Conservation (phyloP, 2,797 vertebrate genomes). For the Meda fulgida region DNA sequence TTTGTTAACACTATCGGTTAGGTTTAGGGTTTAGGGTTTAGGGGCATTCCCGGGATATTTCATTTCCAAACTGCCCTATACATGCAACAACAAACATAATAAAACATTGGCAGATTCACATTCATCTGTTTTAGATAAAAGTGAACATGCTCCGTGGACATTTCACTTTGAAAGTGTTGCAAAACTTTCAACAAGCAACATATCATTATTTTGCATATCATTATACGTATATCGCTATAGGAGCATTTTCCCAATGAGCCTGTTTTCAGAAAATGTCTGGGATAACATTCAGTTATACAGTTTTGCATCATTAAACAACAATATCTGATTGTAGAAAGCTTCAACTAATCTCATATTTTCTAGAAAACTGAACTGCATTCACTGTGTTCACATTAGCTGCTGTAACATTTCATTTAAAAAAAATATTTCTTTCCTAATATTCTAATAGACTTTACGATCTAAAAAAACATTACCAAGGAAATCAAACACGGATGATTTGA, state of each 20-base stretch:
- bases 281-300: not conserved
- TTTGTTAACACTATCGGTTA: not conserved
- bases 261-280: not conserved
- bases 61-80: not conserved
- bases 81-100: not conserved
- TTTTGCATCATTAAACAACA: not conserved
- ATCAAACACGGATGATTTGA: not conserved
- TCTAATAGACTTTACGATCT: not conserved
- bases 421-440: not conserved
- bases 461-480: not conserved
- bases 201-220: too few species aligned
- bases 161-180: not conserved
- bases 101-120: not conserved
- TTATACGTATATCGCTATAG: too few species aligned
- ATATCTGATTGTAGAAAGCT: not conserved
- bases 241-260: not conserved
- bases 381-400: not conserved
- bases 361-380: not conserved
- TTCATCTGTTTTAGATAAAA: not conserved
- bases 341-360: not conserved
- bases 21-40: not conserved
- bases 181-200: not conserved
- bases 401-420: not conserved
- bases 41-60: not conserved
- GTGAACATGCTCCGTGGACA: not conserved